phyloP scores from a whole-genome alignment of 35 echinoderm and acorn worm genomes.

The Anneissia japonica region DNA sequence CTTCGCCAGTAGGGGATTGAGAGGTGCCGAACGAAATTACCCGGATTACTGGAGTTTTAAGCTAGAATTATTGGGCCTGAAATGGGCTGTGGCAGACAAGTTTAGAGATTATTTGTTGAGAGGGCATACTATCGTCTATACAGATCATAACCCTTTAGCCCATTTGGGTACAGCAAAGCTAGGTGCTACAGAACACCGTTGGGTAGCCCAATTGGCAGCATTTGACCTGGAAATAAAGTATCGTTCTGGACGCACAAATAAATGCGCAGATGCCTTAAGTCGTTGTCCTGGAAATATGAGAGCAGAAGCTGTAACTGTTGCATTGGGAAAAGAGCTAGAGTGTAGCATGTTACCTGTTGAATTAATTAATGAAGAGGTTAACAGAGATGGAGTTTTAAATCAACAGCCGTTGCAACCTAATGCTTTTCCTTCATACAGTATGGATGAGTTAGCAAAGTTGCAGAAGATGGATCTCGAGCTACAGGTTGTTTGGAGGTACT shows the following conservation, averaged over 20 bases:
- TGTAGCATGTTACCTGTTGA: too few species aligned
- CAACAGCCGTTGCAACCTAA: too few species aligned
- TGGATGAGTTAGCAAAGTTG: conserved; percentile 5
- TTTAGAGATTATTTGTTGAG: conserved; percentile 41
- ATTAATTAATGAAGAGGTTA: too few species aligned
- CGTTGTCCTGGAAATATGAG: not conserved
- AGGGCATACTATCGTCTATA: conserved; percentile 1
- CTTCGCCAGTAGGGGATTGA: conserved; percentile 39
- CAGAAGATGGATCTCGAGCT: not conserved
- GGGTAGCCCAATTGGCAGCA: conserved; percentile 29
- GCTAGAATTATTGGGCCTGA: conserved; percentile 46
- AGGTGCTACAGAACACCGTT: conserved; percentile 20
- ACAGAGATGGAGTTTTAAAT: too few species aligned
- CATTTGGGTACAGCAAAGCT: conserved; percentile 37
- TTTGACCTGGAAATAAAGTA: conserved; percentile 48
- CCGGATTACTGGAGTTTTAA: conserved; percentile 37
- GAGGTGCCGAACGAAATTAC: conserved; percentile 19
- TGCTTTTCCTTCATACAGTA: conserved; percentile 15
- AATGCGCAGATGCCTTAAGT: conserved; percentile 42
- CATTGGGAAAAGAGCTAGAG: too few species aligned
- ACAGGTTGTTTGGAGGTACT: not conserved
- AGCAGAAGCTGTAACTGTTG: too few species aligned
- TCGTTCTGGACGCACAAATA: conserved; percentile 33
- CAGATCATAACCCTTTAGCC: conserved; percentile 47
- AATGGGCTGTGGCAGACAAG: conserved; percentile 60